Evolutionary conservation across 2,888 invertebrate genomes (phyloP).

Genomic region (Empis stercorea): DNA sequence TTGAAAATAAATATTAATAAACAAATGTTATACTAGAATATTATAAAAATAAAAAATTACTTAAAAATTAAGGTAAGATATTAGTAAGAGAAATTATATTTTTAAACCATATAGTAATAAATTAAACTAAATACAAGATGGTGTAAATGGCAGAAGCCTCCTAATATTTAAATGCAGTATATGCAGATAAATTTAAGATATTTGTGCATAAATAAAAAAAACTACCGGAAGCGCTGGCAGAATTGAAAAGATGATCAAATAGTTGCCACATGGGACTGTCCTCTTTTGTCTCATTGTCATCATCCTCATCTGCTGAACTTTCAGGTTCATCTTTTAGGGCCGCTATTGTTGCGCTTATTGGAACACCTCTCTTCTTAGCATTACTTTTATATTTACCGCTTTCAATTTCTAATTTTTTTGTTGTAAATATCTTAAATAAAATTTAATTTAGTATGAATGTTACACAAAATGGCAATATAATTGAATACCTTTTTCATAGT

Average conservation of each 20-base stretch:
- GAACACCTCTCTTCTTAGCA: conserved; percentile 47
- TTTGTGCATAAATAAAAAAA: too few species aligned
- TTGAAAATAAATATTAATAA: conserved; percentile 6
- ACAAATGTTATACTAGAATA: background rate
- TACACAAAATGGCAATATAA: background rate
- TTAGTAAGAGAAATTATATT: too few species aligned
- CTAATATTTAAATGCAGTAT: too few species aligned
- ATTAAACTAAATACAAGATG: too few species aligned
- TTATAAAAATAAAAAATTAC: too few species aligned
- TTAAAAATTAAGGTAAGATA: too few species aligned
- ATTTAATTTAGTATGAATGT: background rate
- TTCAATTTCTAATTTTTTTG: conserved; percentile 59
- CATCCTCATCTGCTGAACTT: conserved; percentile 50
- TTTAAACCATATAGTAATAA: too few species aligned
- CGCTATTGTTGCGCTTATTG: conserved; percentile 36
- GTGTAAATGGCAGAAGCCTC: too few species aligned
- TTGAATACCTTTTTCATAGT: conserved; percentile 59
- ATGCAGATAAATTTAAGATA: too few species aligned
- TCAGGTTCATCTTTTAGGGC: conserved; percentile 46
- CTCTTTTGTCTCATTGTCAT: conserved; percentile 41
- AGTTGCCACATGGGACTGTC: conserved; percentile 85
- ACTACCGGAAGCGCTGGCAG: conserved; percentile 41
- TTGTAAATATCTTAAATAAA: conserved; percentile 43
- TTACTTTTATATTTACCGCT: conserved; percentile 50
- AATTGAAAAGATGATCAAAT: conserved; percentile 65